Evolutionary conservation across 1,140 invertebrate species (phyloP).

Genomic region (Drosophila burlai): DNA sequence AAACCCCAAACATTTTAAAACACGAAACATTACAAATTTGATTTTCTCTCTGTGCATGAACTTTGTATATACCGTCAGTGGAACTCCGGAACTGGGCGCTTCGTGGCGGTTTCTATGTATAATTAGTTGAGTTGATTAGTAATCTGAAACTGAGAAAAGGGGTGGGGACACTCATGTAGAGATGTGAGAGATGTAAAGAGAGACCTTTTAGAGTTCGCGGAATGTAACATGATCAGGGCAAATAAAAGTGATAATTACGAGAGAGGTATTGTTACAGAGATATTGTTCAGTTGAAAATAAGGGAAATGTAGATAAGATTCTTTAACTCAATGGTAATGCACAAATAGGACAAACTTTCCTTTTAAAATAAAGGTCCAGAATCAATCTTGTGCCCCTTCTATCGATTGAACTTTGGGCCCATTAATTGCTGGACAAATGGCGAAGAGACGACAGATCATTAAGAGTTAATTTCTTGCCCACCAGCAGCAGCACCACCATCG

Average conservation of each 20-base stretch:
- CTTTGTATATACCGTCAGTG: conserved; percentile 1
- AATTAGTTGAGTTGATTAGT: conserved; percentile 40
- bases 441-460: conserved; percentile 35
- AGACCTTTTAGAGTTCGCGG: not conserved
- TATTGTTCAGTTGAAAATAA: not conserved
- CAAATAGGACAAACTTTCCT: not conserved
- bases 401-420: conserved; percentile 17
- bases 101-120: conserved; percentile 62
- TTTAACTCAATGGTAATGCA: not conserved
- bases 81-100: conserved; percentile 73
- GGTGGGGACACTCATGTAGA: not conserved
- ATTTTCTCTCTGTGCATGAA: not conserved
- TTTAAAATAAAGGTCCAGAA: no score
- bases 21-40: not conserved
- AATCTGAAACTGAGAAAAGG: conserved; percentile 26
- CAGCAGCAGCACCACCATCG: conserved; percentile 13
- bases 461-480: conserved; percentile 42
- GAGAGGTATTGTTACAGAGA: not conserved
- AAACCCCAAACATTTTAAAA: not conserved
- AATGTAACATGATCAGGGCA: not conserved
- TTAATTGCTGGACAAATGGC: conserved; percentile 29
- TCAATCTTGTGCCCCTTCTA: not conserved
- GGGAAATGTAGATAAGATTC: not conserved
- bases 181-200: not conserved
- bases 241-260: not conserved